phyloP scores from a whole-genome alignment of 2,888 invertebrate genomes.

The Cosmia pyralina region DNA sequence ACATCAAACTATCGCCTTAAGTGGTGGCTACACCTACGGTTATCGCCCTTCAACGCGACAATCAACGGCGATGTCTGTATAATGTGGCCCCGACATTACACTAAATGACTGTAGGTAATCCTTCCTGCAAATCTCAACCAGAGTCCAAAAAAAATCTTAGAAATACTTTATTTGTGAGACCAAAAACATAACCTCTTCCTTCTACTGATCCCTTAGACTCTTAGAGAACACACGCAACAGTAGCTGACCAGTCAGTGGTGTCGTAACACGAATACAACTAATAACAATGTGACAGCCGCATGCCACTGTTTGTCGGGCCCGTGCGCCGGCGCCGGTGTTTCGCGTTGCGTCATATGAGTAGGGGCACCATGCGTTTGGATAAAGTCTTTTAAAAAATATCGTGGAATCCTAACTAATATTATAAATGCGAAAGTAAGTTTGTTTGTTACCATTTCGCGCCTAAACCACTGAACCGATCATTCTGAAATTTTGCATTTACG shows the following conservation, averaged over 20 bases:
- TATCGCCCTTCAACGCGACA: no score
- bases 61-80: no score
- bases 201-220: constrained; percentile 9
- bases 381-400: neutral
- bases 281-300: constrained; percentile 66
- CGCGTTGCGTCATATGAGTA: constrained; percentile 56
- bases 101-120: neutral
- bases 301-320: constrained; percentile 54
- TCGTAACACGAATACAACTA: constrained; percentile 61
- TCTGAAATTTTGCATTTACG: no score
- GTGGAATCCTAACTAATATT: neutral
- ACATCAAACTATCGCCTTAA: no score
- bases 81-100: neutral
- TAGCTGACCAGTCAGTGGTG: constrained; percentile 28
- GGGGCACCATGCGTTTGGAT: constrained; percentile 15
- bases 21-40: no score
- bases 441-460: no score
- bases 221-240: constrained; percentile 2
- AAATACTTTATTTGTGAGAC: neutral
- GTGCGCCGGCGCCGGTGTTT: constrained; percentile 62
- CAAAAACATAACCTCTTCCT: neutral
- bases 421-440: no score
- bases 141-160: neutral
- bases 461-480: no score
- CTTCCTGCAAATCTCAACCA: neutral